Evolutionary conservation across 1,140 invertebrate genomes (phyloP), one percentile per base, ranked within the genome.

Genomic region (Harpegnathos saltator): DNA sequence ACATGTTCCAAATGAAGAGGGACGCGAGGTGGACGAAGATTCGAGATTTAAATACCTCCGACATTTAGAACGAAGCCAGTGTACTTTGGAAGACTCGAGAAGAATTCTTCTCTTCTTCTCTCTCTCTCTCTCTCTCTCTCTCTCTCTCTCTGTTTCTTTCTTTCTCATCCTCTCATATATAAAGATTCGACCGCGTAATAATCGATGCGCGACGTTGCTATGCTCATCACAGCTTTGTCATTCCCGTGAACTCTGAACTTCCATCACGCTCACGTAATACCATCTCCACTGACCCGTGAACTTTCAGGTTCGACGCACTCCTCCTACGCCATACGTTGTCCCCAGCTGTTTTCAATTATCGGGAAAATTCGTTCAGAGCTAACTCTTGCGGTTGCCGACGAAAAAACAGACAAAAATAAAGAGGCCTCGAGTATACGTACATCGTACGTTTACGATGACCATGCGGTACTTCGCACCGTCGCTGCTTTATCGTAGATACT

Each of bases 291-390:
- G 85, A 88, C 85, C 86, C 83, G 61, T 85, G 83, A 89, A 85
- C 83, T 89, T 89, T 89, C 62, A 19, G 73, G 61, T 71, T 80
- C 75, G 83, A 77, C 75, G 61, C 22, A 80, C 72, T 83, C 61
- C 66, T 63, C 61, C 24, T 22, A 15, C 50, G 26, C 48, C 56
- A 80, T 85, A 87, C 85, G 63, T 84, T 71, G 56, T 71, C 65
- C 38, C 66, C 77, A 82, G 83, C 77, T 88, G 75, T 88, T 89
- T 85, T 89, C 86, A 88, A 89, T 89, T 89, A 88, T 89, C 83
- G 83, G 29, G 48, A 61, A 85, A 85, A 89, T 88, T 88, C 83
- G 72, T 83, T 85, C 52, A 52, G 52, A 72, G 71, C 61, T 59
- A 63, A 78, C 38, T 15, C 44, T 58, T 26, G 52, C 52, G 11